A percentile compares a stretch with the other conserved stretches of the same genome.
Evolutionary conservation across 2,113 vertebrate species (phyloP).

Genomic region (Leucoraja erinaceus): DNA sequence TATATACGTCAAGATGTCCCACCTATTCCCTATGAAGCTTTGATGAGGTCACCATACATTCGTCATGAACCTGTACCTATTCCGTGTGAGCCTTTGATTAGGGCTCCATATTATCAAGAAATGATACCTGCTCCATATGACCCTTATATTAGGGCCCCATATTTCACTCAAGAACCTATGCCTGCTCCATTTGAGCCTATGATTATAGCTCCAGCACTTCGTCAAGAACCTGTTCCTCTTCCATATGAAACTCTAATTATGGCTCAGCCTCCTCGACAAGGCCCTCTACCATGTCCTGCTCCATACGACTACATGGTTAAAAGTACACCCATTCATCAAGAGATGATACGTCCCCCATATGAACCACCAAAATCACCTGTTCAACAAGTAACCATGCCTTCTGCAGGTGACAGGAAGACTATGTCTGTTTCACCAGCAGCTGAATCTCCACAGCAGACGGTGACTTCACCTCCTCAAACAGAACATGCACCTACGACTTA

Average conservation of each 20-base stretch:
- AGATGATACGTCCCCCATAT: neutral
- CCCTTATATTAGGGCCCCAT: neutral
- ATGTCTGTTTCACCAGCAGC: neutral
- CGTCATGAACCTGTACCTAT: slow-evolving; percentile 18
- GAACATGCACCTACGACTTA: neutral
- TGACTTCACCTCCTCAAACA: neutral
- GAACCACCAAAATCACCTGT: neutral
- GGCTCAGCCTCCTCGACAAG: neutral
- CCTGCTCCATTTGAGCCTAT: neutral
- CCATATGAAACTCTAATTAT: slow-evolving; percentile 21
- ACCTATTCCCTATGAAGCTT: neutral
- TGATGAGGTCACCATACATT: slow-evolving; percentile 26
- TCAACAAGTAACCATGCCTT: neutral
- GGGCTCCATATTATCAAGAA: slow-evolving; percentile 35
- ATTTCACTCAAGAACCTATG: neutral
- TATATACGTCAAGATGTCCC: neutral
- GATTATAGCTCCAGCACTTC: slow-evolving; percentile 26
- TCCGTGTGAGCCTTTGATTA: neutral
- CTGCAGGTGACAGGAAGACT: neutral
- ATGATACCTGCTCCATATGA: slow-evolving; percentile 18
- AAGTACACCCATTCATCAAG: slow-evolving; percentile 6
- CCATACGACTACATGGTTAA: neutral
- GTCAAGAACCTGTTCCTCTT: neutral
- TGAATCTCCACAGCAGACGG: neutral
- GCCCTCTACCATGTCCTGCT: neutral